Evolutionary conservation across 2,888 invertebrate species (phyloP).

Genomic region (Venusia cambrica): DNA sequence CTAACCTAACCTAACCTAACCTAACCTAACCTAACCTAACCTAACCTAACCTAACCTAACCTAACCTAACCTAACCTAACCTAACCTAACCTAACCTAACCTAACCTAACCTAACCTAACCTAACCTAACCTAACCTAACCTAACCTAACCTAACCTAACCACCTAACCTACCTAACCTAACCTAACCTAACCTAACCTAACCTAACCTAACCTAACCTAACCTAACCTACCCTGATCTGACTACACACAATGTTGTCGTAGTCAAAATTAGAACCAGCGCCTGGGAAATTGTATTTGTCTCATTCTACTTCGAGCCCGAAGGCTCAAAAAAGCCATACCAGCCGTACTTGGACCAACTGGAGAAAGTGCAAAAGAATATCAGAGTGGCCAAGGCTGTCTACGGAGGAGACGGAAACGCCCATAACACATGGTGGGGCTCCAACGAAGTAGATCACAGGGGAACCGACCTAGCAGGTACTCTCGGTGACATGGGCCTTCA

Average conservation of each 20-base stretch:
- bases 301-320: too few relatives aligned
- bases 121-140: constrained; percentile 22
- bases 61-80: too few relatives aligned
- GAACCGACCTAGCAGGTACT: too few relatives aligned
- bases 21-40: constrained; percentile 26
- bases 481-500: too few relatives aligned
- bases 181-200: constrained; percentile 32
- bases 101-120: constrained; percentile 23
- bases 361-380: too few relatives aligned
- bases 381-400: too few relatives aligned
- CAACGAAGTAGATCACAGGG: too few relatives aligned
- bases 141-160: constrained; percentile 28
- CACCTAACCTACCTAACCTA: constrained; percentile 32
- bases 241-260: constrained; percentile 33
- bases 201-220: constrained; percentile 32
- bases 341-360: too few relatives aligned
- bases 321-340: too few relatives aligned
- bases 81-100: constrained; percentile 23
- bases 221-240: constrained; percentile 32
- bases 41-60: constrained; percentile 26
- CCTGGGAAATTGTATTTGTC: too few relatives aligned
- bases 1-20: constrained; percentile 25
- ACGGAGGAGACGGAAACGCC: too few relatives aligned
- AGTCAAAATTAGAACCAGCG: constrained; percentile 34
- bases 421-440: too few relatives aligned